These are phyloP conservation scores for Leptinotarsa peninsularis DNA, from an alignment of 2,888 invertebrate genomes.

Conservation along the genomic window DNA sequence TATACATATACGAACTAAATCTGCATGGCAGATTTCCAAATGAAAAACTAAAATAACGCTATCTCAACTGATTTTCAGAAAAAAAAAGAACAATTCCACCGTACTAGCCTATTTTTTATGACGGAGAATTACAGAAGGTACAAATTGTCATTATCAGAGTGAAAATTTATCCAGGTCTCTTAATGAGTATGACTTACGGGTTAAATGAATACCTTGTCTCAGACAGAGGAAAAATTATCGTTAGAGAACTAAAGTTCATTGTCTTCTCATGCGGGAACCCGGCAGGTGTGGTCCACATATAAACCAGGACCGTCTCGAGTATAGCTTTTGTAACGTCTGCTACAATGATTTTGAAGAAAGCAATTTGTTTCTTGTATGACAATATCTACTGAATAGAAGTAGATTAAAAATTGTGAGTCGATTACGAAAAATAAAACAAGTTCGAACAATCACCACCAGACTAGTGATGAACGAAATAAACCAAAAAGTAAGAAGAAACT, in stretches of 20 bases:
- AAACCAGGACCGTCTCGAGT: background rate
- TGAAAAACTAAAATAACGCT: too few species aligned
- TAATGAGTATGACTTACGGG: conserved; percentile 46
- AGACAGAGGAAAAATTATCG: conserved; percentile 33
- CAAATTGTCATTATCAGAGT: conserved; percentile 23
- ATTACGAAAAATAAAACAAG: too few species aligned
- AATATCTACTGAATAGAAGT: background rate
- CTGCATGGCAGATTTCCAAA: too few species aligned
- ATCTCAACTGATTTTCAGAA: too few species aligned
- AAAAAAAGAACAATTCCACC: background rate
- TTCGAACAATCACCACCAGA: too few species aligned
- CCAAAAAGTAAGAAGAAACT: too few species aligned
- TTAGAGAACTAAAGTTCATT: conserved; percentile 45
- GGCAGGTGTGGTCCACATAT: conserved; percentile 62
- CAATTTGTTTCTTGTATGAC: background rate
- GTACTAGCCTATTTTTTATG: background rate
- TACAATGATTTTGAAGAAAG: background rate
- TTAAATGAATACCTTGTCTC: conserved; percentile 47
- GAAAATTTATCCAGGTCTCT: conserved; percentile 32
- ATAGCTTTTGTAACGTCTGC: background rate
- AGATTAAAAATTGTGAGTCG: too few species aligned
- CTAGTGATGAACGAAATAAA: too few species aligned
- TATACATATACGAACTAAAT: too few species aligned
- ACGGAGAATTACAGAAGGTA: conserved; percentile 30
- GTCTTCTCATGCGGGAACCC: conserved; percentile 57